These are phyloP conservation scores for Micromys minutus DNA, from an alignment of 2,113 vertebrate genomes.

Conservation along the genomic window DNA sequence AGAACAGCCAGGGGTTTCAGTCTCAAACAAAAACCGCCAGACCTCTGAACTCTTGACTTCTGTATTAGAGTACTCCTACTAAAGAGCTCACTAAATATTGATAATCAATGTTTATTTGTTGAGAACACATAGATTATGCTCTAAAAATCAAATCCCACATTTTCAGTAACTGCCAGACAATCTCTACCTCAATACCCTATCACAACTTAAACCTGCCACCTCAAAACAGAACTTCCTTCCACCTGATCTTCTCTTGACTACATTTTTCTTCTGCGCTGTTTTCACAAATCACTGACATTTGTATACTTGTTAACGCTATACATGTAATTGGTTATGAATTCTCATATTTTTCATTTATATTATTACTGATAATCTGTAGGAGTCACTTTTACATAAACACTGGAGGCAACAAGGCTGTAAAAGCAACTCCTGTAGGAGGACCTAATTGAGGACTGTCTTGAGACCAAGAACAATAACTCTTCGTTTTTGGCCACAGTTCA, in stretches of 20 bases:
- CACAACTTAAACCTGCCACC: not conserved
- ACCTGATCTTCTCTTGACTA: slow-evolving; percentile 13
- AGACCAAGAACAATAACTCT: not conserved
- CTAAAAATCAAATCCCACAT: slow-evolving; percentile 25
- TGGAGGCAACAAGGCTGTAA: rapidly evolving
- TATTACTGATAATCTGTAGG: not conserved
- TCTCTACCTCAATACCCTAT: not conserved
- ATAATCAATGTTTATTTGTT: not conserved
- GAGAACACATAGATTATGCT: slow-evolving; percentile 3
- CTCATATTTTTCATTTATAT: slow-evolving; percentile 9
- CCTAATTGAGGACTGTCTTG: too few species aligned
- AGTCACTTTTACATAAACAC: too few species aligned
- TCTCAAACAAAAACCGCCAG: not conserved
- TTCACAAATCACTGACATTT: slow-evolving; percentile 27
- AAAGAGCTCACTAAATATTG: slow-evolving; percentile 23
- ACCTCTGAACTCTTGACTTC: slow-evolving; percentile 25
- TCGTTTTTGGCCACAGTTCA: slow-evolving; percentile 21
- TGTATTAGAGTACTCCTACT: slow-evolving; percentile 35
- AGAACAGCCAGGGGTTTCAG: not conserved
- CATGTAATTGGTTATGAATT: not conserved
- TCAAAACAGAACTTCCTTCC: slow-evolving; percentile 36
- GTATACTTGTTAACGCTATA: not conserved
- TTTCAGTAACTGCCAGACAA: slow-evolving; percentile 42
- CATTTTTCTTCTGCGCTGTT: not conserved
- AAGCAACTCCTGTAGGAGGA: too few species aligned